phyloP scores from a whole-genome alignment of 2,888 invertebrate species.

The Zeuzera pyrina region DNA sequence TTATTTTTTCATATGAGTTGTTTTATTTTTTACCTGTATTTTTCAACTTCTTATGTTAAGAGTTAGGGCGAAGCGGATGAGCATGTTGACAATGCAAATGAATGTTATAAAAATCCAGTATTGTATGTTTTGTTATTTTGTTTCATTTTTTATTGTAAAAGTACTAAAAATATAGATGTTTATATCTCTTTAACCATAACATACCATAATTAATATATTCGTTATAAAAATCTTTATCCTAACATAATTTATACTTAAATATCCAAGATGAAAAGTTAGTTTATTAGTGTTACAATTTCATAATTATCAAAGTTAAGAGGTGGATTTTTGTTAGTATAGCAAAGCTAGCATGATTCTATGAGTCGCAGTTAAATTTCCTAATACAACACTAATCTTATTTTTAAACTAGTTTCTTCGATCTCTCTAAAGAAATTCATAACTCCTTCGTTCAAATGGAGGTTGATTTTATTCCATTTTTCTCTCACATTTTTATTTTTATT shows the following conservation, averaged over 20 bases:
- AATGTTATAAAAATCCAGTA: constrained; percentile 31
- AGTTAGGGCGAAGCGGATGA: constrained; percentile 72
- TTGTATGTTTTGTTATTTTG: too few species aligned
- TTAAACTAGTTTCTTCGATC: not conserved
- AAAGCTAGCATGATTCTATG: constrained; percentile 23
- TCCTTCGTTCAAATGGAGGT: not conserved
- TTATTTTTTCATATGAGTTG: constrained; percentile 6
- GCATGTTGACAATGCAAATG: constrained; percentile 33
- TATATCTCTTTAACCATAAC: too few species aligned
- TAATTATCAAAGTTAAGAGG: constrained; percentile 21
- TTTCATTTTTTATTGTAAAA: too few species aligned
- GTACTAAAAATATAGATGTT: too few species aligned
- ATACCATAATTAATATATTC: too few species aligned
- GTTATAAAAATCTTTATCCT: too few species aligned
- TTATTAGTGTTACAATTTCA: constrained; percentile 14
- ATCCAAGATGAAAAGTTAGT: too few species aligned
- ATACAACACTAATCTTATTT: not conserved
- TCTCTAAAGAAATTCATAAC: not conserved
- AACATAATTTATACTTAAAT: too few species aligned
- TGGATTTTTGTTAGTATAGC: constrained; percentile 41
- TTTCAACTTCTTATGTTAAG: constrained; percentile 41
- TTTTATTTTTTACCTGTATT: not conserved
- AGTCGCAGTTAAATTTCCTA: not conserved
- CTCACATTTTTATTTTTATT: constrained; percentile 11
- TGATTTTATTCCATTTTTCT: constrained; percentile 1